Conservation (phyloP, 2,888 invertebrate species). For the Chalcis sispes region DNA sequence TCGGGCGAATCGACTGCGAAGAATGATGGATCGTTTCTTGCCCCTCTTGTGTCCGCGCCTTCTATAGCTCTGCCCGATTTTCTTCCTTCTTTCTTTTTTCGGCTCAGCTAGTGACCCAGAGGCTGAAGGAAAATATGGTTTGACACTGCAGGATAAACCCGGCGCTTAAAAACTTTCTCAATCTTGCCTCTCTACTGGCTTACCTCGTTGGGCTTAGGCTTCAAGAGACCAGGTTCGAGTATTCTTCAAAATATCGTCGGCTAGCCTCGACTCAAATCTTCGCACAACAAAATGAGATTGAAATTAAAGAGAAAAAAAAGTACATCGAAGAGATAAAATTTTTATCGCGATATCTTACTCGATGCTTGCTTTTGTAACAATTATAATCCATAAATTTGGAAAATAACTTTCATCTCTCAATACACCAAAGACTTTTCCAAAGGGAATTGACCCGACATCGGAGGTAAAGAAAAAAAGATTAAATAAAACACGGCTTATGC, state of each 20-base stretch:
- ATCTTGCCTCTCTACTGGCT: constrained; percentile 28
- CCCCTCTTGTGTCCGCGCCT: constrained; percentile 39
- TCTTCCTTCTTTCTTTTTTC: background rate
- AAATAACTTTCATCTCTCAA: background rate
- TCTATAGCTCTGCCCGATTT: constrained; percentile 49
- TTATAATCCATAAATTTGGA: constrained; percentile 16
- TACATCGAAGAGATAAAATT: background rate
- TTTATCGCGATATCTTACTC: no score
- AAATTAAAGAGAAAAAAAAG: no score
- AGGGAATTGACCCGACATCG: no score
- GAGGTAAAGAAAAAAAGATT: no score
- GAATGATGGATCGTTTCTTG: constrained; percentile 52
- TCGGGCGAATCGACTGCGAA: constrained; percentile 50
- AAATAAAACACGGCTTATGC: no score
- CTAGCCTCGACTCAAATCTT: background rate
- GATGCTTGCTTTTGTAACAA: constrained; percentile 8
- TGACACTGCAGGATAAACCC: constrained; percentile 37
- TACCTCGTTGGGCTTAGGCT: constrained; percentile 17
- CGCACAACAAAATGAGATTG: background rate
- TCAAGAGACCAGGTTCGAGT: background rate
- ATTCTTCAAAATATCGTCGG: constrained; percentile 5
- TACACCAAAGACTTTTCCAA: background rate
- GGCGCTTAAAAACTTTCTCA: constrained; percentile 51
- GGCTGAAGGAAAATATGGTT: constrained; percentile 30
- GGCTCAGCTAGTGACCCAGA: background rate